A percentile compares a stretch with the other conserved stretches of the same genome.
Conservation (phyloP, 1,140 invertebrate genomes). For the Nasonia longicornis region DNA sequence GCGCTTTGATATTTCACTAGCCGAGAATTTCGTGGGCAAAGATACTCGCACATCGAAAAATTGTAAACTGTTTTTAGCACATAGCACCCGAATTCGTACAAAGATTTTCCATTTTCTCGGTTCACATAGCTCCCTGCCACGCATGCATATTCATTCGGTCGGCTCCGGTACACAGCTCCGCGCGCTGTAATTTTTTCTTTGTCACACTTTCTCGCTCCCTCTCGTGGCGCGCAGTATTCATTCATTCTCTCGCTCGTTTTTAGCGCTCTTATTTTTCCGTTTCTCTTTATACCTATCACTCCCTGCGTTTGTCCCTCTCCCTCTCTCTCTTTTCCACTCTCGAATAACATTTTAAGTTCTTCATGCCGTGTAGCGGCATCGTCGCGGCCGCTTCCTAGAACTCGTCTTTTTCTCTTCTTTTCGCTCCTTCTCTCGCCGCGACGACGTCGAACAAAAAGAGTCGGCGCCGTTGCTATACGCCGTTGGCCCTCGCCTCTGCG, state of each 20-base stretch:
- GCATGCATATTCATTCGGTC: too few species aligned
- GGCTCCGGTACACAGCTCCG: background rate
- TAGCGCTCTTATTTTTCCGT: slow-evolving; percentile 28
- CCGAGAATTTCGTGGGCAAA: too few species aligned
- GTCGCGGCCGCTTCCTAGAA: slow-evolving; percentile 39
- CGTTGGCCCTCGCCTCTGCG: slow-evolving; percentile 36
- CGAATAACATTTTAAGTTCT: slow-evolving; percentile 42
- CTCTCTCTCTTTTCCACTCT: slow-evolving; percentile 25
- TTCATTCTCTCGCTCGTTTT: slow-evolving; percentile 40
- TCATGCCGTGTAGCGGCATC: slow-evolving; percentile 10
- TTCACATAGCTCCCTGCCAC: too few species aligned
- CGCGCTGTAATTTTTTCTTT: slow-evolving; percentile 21
- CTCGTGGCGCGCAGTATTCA: background rate
- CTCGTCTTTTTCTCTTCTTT: slow-evolving; percentile 25
- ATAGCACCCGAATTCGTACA: too few species aligned
- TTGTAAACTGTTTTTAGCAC: too few species aligned
- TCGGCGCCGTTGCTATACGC: slow-evolving; percentile 24
- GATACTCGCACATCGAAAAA: too few species aligned
- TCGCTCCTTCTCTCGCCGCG: background rate
- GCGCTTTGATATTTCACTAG: background rate
- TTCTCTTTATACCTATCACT: slow-evolving; percentile 21
- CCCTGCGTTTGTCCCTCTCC: background rate
- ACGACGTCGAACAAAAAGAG: slow-evolving; percentile 35
- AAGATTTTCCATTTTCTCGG: too few species aligned
- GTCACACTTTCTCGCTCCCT: slow-evolving; percentile 6